Conservation (phyloP, 2,797 vertebrate species). For the Gambelia wislizenii region DNA sequence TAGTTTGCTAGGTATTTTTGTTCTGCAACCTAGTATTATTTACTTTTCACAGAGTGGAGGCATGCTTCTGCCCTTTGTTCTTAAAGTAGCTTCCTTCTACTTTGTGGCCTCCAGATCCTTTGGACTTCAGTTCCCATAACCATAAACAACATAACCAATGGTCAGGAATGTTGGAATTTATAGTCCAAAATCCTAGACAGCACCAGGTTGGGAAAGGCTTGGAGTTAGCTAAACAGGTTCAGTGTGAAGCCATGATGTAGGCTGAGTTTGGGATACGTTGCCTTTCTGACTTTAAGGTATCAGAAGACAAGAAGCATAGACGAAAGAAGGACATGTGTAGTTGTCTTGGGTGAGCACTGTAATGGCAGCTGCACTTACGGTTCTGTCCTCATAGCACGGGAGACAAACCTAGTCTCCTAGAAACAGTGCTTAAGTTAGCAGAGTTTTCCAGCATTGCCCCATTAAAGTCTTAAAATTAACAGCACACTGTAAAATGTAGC, state of each 20-base stretch:
- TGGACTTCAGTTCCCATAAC: not conserved
- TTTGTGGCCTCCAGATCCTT: not conserved
- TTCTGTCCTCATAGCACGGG: not conserved
- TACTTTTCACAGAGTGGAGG: not conserved
- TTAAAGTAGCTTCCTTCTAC: not conserved
- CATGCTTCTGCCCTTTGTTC: not conserved
- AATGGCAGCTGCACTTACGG: not conserved
- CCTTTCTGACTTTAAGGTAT: not conserved
- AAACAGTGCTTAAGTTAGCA: not conserved
- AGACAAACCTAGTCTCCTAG: not conserved
- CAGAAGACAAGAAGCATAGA: not conserved
- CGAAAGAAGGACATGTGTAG: too few species aligned
- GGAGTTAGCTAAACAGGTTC: constrained; percentile 1
- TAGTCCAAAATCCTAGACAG: not conserved
- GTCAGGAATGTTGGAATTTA: not conserved
- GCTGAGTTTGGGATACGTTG: not conserved
- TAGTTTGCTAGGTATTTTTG: not conserved
- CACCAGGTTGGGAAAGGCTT: not conserved
- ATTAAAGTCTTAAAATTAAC: not conserved
- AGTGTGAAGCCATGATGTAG: not conserved
- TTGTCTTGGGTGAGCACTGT: not conserved
- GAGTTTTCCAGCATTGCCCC: not conserved
- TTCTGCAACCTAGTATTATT: not conserved
- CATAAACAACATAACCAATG: not conserved
- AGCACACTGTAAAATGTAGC: not conserved